A percentile compares a stretch with the other conserved stretches of the same genome.
These are phyloP conservation scores for Drosophila rufa DNA, from an alignment of 1,140 invertebrate genomes.

Conservation along the genomic window DNA sequence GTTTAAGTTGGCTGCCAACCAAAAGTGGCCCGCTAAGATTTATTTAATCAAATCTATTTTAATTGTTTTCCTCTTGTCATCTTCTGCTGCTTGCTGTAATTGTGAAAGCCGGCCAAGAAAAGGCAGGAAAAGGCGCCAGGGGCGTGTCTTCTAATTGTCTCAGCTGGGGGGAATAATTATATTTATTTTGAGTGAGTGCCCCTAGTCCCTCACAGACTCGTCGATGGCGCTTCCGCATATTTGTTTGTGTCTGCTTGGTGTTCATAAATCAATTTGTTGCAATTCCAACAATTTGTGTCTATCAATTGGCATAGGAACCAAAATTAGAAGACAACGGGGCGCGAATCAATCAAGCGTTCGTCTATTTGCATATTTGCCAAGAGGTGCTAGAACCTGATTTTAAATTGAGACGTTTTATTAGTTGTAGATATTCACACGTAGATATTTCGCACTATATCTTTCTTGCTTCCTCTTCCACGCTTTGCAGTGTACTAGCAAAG, in stretches of 20 bases:
- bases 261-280: conserved; percentile 80
- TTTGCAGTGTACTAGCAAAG: background rate
- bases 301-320: conserved; percentile 64
- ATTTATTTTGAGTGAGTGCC: conserved; percentile 24
- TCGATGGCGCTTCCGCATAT: conserved; percentile 62
- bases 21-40: conserved; percentile 61
- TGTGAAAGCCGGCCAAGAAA: conserved; percentile 21
- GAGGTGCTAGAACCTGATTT: conserved; percentile 30
- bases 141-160: conserved; percentile 28
- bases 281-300: conserved; percentile 65
- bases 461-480: no score
- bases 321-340: conserved; percentile 54
- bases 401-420: conserved; percentile 20
- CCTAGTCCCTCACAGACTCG: conserved; percentile 12
- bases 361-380: conserved; percentile 17
- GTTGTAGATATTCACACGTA: background rate
- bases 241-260: conserved; percentile 19
- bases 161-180: conserved; percentile 22
- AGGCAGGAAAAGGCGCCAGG: conserved; percentile 27
- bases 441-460: background rate
- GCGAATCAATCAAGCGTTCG: conserved; percentile 59
- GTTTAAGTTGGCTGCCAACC: conserved; percentile 58
- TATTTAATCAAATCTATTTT: conserved; percentile 58
- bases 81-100: conserved; percentile 18
- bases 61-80: conserved; percentile 58